Evolutionary conservation across 1,140 invertebrate genomes (phyloP).

Genomic region (Drosophila lini): DNA sequence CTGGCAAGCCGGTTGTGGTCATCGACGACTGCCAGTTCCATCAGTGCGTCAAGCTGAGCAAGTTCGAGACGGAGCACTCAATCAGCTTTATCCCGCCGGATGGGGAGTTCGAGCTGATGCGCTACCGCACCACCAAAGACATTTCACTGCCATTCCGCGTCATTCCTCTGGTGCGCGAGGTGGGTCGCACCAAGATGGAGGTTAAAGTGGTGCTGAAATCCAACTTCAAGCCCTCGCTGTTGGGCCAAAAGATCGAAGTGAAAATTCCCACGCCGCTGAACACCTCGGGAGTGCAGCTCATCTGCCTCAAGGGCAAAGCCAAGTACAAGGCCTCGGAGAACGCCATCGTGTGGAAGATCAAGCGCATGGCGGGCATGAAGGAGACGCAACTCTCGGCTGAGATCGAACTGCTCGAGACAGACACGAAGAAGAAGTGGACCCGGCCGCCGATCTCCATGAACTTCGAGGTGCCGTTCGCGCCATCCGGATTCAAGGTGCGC

Average conservation of each 20-base stretch:
- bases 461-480: constrained; percentile 99
- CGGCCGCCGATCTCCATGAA: constrained; percentile 99
- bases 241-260: constrained; percentile 99
- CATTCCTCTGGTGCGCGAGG: constrained; percentile 98
- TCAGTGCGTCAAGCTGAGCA: constrained; percentile 99
- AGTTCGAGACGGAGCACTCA: constrained; percentile 99
- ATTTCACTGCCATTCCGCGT: constrained; percentile 99
- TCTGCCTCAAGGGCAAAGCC: constrained; percentile 99
- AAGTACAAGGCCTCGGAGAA: constrained; percentile 99
- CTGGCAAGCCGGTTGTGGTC: constrained; percentile 97
- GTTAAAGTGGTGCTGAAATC: constrained; percentile 99
- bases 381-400: constrained; percentile 99
- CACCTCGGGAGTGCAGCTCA: constrained; percentile 99
- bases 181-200: constrained; percentile 99
- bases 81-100: constrained; percentile 99
- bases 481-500: constrained; percentile 99
- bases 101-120: constrained; percentile 99
- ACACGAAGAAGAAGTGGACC: constrained; percentile 99
- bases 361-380: constrained; percentile 99
- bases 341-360: constrained; percentile 99
- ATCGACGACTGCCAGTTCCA: constrained; percentile 99
- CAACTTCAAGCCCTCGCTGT: constrained; percentile 99
- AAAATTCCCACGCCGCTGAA: constrained; percentile 99
- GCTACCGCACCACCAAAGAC: constrained; percentile 99
- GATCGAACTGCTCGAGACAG: constrained; percentile 99